These are phyloP conservation scores for Beaufortia kweichowensis DNA, from an alignment of 2,113 vertebrate genomes.

Conservation along the genomic window DNA sequence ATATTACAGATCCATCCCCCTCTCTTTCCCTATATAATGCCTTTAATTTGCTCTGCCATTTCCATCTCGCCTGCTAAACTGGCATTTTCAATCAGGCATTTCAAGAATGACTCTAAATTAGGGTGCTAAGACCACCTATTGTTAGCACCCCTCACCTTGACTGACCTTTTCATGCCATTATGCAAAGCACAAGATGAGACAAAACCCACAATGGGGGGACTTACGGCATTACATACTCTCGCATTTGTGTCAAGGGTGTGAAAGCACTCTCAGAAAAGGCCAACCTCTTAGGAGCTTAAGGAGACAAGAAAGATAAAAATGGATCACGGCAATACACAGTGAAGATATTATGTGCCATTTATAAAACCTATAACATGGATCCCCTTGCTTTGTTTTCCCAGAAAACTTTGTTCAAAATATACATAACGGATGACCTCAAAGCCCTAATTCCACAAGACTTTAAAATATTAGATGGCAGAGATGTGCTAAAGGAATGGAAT, in stretches of 20 bases:
- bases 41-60: not conserved
- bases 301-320: not conserved
- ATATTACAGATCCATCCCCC: not conserved
- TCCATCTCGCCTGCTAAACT: not conserved
- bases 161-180: conserved; percentile 14
- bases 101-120: not conserved
- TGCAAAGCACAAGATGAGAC: conserved; percentile 11
- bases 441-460: too few relatives aligned
- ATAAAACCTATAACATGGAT: not conserved
- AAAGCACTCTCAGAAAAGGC: conserved; percentile 16
- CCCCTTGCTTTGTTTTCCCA: too few relatives aligned
- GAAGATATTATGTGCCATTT: not conserved
- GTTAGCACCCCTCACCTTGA: conserved; percentile 8
- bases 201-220: conserved; percentile 11
- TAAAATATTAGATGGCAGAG: not conserved
- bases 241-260: conserved; percentile 5
- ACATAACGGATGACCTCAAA: too few relatives aligned
- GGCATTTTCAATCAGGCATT: conserved; percentile 23
- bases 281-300: not conserved
- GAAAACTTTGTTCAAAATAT: too few relatives aligned
- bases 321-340: not conserved
- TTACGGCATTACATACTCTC: not conserved
- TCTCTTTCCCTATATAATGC: not conserved
- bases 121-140: not conserved
- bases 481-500: not conserved